Evolutionary conservation across 2,797 vertebrate species (phyloP), one percentile per base, ranked within the genome.

Genomic region (Anguilla obscura): DNA sequence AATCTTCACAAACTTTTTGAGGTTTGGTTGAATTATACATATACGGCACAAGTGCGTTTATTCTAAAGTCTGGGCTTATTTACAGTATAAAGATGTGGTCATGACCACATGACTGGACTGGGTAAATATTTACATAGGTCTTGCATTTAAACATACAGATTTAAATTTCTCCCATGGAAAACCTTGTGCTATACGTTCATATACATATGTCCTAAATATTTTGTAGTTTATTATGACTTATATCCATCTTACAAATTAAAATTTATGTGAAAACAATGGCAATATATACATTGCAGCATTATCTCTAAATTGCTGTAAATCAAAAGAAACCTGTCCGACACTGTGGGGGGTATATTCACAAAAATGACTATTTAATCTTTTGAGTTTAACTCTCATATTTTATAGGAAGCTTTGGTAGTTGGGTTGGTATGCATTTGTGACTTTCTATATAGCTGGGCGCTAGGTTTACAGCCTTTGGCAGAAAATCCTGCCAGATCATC

Each of bases 41-140:
- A 66, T 66, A 48, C 14, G 36, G 16, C 3, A 50, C 79, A 36
- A 69, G 56, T 82, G 30, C 21, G 58, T 79, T 86, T 86, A 86
- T 89, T 86, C 76, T 33, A 66, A 54, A 16, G 85, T 30, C 27
- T 63, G 63, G 10, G 63, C 50, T 83, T 89, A 86, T 89, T 86
- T 88, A 71, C 74, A 56, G n/a, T 86, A 83, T 83, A 36, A 83
- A 69, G 30, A 82, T 88, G 69, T 52, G 71, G 84, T 63, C 69
- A 85, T 33, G 56, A n/a, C n/a, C n/a, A n/a, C n/a, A n/a, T n/a
- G n/a, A 86, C 63, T 69, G 40, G 30, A 86, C 50, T 54, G 40
- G 30, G 58, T 71, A 86, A 54, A 84, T 86, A 84, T 89, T 89
- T 84, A 84, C 60, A 86, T 40, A 6, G n/a, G 60, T 16, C 48